Conservation (phyloP, 2,888 invertebrate genomes). For the Diaphora mendica region DNA sequence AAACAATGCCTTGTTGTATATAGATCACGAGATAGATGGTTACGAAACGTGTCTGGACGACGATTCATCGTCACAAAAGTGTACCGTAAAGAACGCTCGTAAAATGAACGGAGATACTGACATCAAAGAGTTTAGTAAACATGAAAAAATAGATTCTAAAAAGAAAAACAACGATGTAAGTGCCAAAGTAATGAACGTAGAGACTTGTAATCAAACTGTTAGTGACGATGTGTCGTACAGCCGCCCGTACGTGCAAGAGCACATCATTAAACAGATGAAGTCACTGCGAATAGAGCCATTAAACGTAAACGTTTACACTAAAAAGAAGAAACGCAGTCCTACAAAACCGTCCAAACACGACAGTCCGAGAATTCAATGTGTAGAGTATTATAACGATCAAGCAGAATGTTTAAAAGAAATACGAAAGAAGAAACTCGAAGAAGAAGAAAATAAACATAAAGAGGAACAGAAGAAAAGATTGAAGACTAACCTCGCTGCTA, state of each 20-base stretch:
- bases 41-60: slow-evolving; percentile 89
- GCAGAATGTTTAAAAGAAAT: slow-evolving; percentile 87
- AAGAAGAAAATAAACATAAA: slow-evolving; percentile 74
- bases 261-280: slow-evolving; percentile 84
- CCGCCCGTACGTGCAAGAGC: slow-evolving; percentile 80
- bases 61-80: slow-evolving; percentile 78
- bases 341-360: slow-evolving; percentile 77
- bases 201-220: slow-evolving; percentile 56
- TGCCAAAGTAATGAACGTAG: slow-evolving; percentile 67
- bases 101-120: slow-evolving; percentile 74
- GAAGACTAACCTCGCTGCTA: slow-evolving; percentile 68
- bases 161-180: slow-evolving; percentile 74
- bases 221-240: slow-evolving; percentile 69
- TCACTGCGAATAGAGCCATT: slow-evolving; percentile 80
- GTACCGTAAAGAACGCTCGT: slow-evolving; percentile 72
- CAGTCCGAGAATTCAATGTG: slow-evolving; percentile 64
- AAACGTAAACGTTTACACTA: slow-evolving; percentile 71
- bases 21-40: slow-evolving; percentile 84
- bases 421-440: slow-evolving; percentile 71
- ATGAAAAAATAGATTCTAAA: slow-evolving; percentile 71
- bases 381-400: slow-evolving; percentile 89
- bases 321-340: slow-evolving; percentile 76
- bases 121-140: slow-evolving; percentile 80
- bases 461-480: slow-evolving; percentile 71
- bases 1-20: slow-evolving; percentile 75